A percentile compares a stretch with the other conserved stretches of the same genome.
phyloP scores from a whole-genome alignment of 2,888 invertebrate species.

The Chloroclystis v-ata region DNA sequence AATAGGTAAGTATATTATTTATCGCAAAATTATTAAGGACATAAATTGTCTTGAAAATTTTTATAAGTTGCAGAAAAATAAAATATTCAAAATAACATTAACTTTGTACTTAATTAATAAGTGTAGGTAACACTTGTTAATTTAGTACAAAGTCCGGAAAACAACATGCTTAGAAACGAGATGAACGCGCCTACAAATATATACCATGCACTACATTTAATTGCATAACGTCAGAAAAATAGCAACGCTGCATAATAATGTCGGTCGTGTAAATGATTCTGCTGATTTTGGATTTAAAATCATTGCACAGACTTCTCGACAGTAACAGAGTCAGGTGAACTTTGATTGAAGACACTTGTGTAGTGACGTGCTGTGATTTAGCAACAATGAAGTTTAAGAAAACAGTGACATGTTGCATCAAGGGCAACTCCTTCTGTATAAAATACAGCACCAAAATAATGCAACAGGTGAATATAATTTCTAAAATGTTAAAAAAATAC shows the following conservation, averaged over 20 bases:
- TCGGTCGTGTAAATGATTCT: slow-evolving; percentile 61
- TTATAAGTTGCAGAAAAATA: no score
- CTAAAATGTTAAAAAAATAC: no score
- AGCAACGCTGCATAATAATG: slow-evolving; percentile 47
- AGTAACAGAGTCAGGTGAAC: slow-evolving; percentile 49
- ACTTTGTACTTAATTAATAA: no score
- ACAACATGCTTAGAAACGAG: slow-evolving; percentile 14
- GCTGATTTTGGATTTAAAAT: slow-evolving; percentile 57
- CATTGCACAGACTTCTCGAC: slow-evolving; percentile 50
- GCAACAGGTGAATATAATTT: slow-evolving; percentile 33
- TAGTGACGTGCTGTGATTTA: slow-evolving; percentile 39
- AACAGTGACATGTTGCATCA: slow-evolving; percentile 62
- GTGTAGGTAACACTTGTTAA: no score
- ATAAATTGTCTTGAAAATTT: no score
- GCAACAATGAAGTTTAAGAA: slow-evolving; percentile 66
- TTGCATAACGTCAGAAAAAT: slow-evolving; percentile 54
- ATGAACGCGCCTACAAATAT: slow-evolving; percentile 28
- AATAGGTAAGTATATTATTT: no score
- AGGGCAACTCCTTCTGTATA: slow-evolving; percentile 58
- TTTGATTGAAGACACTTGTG: slow-evolving; percentile 53
- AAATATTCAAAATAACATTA: no score
- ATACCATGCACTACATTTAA: slow-evolving; percentile 46
- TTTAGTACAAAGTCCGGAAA: background rate
- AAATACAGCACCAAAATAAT: slow-evolving; percentile 44
- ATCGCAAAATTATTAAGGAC: no score